A percentile compares a stretch with the other conserved stretches of the same genome.
phyloP scores from a whole-genome alignment of 92 coral and sea anemone genomes.

The Epizoanthus illoricatus region DNA sequence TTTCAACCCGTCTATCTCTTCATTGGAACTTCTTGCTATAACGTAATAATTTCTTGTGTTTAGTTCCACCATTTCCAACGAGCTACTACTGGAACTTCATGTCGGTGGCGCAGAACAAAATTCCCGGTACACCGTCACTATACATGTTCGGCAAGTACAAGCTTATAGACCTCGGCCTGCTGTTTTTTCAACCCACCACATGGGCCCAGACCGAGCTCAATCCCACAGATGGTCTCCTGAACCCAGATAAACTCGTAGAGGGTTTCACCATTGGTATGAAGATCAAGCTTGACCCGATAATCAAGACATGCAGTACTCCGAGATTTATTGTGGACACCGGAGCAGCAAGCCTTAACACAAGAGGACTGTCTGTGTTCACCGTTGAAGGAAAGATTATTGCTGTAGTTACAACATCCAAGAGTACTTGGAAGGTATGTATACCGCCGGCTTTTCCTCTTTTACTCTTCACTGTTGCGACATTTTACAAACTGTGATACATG shows the following conservation, averaged over 20 bases:
- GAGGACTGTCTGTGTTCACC: constrained; percentile 85
- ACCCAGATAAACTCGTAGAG: constrained; percentile 63
- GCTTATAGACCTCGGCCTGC: constrained; percentile 74
- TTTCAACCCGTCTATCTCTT: no score
- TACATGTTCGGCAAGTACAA: constrained; percentile 64
- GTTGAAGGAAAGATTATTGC: constrained; percentile 57
- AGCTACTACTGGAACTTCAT: constrained; percentile 98
- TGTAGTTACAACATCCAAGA: constrained; percentile 60
- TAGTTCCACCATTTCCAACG: constrained; percentile 81
- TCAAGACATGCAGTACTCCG: constrained; percentile 59
- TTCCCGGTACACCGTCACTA: constrained; percentile 74
- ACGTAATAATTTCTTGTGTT: neutral
- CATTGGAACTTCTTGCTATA: no score
- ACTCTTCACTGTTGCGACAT: neutral
- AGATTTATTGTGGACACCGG: constrained; percentile 89
- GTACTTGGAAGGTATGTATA: constrained; percentile 72
- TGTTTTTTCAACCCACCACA: constrained; percentile 57
- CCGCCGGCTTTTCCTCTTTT: neutral
- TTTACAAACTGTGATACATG: neutral
- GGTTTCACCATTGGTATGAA: constrained; percentile 89
- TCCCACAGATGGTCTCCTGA: constrained; percentile 63
- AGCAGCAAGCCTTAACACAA: constrained; percentile 64
- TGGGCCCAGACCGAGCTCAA: constrained; percentile 69
- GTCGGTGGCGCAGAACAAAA: constrained; percentile 58
- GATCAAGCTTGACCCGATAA: constrained; percentile 65